Evolutionary conservation across 2,113 vertebrate species (phyloP), one percentile per base, ranked within the genome.

Genomic region (Ovis canadensis): DNA sequence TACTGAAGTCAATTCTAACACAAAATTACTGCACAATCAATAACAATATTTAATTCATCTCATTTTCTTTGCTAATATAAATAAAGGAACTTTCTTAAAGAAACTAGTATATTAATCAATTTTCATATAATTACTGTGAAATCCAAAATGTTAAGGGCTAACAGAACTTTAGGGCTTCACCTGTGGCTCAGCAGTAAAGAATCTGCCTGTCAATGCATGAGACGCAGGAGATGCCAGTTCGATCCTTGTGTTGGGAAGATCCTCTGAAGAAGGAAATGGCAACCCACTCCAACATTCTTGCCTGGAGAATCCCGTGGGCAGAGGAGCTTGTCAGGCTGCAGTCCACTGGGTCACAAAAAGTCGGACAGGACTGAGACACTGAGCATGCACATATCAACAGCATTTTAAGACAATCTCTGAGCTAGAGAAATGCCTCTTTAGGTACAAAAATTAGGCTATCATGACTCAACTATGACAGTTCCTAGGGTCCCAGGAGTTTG

Each of bases 41-140:
- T 64, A 45, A 31, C 6, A 94, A 82, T 80, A n/a, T 90, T 90
- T 74, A 90, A 54, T 4, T 74, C 15, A 60, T 67, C 43, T 95
- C 45, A 91, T 29, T 88, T 97, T 93, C 45, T 95, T 25, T 45
- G 14, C 23, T 57, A 84, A 82, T 33, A 83, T 12, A 91, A 96
- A 92, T 36, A 74, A 90, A 45, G 5, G 59, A 67, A 81, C 16
- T 16, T 60, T 55, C 52, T 27, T 36, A 67, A 80, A 71, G 29
- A 71, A 88, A 64, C 1, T 19, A 50, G 60, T 77, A 9, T 17
- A 80, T 23, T 3, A 89, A 29, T 36, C 16, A 96, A 60, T 45
- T 88, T 88, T 21, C 12, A 36, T 33, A 1, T 59, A 60, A 45
- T 95, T 57, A 62, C 55, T 84, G 43, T 88, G 43, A 31, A 92